phyloP scores from a whole-genome alignment of 2,797 vertebrate genomes.

The Phataginus tricuspis region DNA sequence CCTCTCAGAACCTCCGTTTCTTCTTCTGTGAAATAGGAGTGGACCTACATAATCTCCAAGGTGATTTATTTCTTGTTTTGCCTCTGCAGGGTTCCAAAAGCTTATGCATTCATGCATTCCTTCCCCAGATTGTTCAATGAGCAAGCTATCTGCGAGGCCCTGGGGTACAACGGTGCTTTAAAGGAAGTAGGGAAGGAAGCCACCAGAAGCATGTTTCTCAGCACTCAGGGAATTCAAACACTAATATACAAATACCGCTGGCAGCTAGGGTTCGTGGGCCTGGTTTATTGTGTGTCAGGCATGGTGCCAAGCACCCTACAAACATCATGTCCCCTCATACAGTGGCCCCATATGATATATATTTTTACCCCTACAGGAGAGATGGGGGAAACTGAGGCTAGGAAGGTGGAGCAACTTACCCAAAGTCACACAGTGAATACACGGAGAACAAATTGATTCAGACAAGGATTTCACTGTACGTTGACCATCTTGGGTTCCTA shows the following conservation, averaged over 20 bases:
- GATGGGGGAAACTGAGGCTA: background rate
- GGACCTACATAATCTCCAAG: fast-evolving
- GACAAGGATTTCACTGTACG: background rate
- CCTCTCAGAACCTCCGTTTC: background rate
- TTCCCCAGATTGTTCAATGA: background rate
- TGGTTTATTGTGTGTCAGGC: background rate
- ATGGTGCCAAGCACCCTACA: background rate
- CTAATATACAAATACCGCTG: fast-evolving
- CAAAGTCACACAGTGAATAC: background rate
- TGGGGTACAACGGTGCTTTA: background rate
- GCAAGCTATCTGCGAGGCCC: background rate
- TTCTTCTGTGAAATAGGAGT: background rate
- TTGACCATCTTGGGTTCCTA: fast-evolving
- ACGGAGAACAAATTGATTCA: fast-evolving
- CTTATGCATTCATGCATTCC: background rate
- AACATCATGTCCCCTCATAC: background rate
- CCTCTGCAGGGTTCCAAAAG: background rate
- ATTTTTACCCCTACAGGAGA: background rate
- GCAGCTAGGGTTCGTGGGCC: background rate
- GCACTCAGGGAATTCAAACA: background rate
- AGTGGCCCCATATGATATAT: background rate
- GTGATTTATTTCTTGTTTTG: background rate
- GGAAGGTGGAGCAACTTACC: background rate
- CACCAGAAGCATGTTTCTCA: background rate
- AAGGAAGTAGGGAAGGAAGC: background rate